Conservation (phyloP, 1,140 invertebrate genomes). For the Lepidostoma basale region DNA sequence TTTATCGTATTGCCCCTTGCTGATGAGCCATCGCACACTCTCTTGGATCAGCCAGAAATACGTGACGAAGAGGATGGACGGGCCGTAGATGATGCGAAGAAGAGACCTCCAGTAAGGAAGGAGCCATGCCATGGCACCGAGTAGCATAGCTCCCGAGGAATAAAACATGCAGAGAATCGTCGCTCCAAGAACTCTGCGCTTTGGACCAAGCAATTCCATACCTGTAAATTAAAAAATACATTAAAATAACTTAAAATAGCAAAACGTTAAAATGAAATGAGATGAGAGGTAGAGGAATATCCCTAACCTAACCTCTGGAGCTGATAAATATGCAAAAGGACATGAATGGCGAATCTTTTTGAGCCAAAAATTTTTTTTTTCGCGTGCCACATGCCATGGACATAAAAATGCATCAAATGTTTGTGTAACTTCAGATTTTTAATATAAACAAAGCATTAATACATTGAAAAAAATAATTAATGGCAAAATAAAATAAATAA, state of each 20-base stretch:
- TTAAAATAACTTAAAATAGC: not conserved
- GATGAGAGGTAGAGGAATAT: too few species aligned
- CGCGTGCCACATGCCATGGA: too few species aligned
- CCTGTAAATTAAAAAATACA: not conserved
- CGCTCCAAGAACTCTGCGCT: not conserved
- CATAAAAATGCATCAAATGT: too few species aligned
- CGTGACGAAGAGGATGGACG: constrained; percentile 60
- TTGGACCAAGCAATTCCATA: not conserved
- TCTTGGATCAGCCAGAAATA: constrained; percentile 52
- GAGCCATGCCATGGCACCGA: constrained; percentile 64
- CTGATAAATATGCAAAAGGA: too few species aligned
- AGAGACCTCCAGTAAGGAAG: constrained; percentile 66
- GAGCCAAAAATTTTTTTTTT: too few species aligned
- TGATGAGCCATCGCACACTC: constrained; percentile 71
- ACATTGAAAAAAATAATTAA: too few species aligned
- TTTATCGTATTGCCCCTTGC: constrained; percentile 67
- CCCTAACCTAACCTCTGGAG: too few species aligned
- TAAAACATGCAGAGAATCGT: constrained; percentile 57
- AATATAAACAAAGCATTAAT: too few species aligned
- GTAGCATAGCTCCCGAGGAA: constrained; percentile 63
- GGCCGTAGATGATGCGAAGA: constrained; percentile 62
- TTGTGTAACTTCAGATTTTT: too few species aligned
- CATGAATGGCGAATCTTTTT: too few species aligned
- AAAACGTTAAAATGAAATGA: too few species aligned
- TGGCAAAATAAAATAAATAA: too few species aligned